Conservation (phyloP, 2,797 vertebrate species). For the Epinephelus coioides region DNA sequence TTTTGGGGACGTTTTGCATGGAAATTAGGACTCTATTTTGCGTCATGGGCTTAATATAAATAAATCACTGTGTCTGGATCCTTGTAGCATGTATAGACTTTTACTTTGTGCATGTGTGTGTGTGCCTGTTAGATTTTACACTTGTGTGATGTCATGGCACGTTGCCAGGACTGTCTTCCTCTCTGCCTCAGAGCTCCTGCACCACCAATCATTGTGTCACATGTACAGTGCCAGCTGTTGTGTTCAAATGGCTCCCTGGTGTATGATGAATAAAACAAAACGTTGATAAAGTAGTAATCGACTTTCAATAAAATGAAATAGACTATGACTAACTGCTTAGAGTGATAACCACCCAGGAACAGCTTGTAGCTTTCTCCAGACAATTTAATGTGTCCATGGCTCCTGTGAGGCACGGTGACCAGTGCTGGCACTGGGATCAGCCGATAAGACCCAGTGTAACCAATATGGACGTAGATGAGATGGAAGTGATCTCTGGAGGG, state of each 20-base stretch:
- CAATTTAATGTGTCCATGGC: background rate
- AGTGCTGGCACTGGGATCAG: conserved; percentile 2
- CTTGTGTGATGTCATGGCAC: conserved; percentile 22
- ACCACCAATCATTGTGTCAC: conserved; percentile 32
- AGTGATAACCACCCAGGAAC: conserved; percentile 32
- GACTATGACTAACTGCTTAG: conserved; percentile 40
- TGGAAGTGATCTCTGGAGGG: conserved; percentile 18
- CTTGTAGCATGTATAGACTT: conserved; percentile 26
- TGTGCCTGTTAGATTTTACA: conserved; percentile 19
- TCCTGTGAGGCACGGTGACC: background rate
- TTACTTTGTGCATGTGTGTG: conserved; percentile 23
- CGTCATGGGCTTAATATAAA: conserved; percentile 73
- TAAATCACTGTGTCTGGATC: conserved; percentile 42
- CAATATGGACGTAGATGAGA: background rate
- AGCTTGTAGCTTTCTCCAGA: conserved; percentile 16
- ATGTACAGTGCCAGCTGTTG: conserved; percentile 50
- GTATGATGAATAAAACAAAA: conserved; percentile 55
- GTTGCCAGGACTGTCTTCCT: conserved; percentile 42
- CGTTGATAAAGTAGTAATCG: conserved; percentile 59
- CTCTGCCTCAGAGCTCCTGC: conserved; percentile 15
- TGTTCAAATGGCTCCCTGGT: conserved; percentile 47
- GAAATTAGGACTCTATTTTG: conserved; percentile 73
- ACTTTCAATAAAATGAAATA: conserved; percentile 53
- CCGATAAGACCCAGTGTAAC: background rate
- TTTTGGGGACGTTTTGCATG: conserved; percentile 70